A percentile compares a stretch with the other conserved stretches of the same genome.
Evolutionary conservation across 2,113 vertebrate genomes (phyloP).

Genomic region (Notiomystis cincta): DNA sequence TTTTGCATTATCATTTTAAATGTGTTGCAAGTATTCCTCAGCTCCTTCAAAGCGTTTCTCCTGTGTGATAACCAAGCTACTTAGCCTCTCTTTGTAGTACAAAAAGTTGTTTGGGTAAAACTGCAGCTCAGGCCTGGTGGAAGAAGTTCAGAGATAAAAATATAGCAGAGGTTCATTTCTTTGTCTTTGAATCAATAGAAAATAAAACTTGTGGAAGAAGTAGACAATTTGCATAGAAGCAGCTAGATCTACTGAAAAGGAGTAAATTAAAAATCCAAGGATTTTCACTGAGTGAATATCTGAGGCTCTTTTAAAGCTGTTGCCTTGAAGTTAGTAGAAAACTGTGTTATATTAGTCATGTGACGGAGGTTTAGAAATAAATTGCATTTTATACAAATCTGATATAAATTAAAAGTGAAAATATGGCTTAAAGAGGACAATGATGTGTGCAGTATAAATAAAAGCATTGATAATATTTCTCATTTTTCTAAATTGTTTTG

Average conservation of each 20-base stretch:
- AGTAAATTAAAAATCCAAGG: neutral
- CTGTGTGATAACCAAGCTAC: neutral
- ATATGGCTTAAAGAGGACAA: neutral
- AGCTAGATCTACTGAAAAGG: neutral
- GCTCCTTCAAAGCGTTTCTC: neutral
- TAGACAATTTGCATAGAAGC: neutral
- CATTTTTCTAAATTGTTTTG: neutral
- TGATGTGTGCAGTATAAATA: neutral
- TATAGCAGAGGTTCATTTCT: neutral
- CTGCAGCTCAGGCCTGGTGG: neutral
- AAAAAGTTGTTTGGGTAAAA: neutral
- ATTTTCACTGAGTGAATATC: neutral
- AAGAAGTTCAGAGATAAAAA: neutral
- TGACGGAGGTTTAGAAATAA: neutral
- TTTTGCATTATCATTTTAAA: neutral
- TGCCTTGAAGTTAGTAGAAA: neutral
- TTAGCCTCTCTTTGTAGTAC: neutral
- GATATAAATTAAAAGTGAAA: neutral
- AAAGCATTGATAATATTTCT: neutral
- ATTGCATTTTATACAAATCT: neutral
- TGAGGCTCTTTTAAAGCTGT: neutral
- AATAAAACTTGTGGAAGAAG: neutral
- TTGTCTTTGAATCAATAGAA: neutral
- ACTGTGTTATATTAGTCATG: neutral
- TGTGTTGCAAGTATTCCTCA: neutral